phyloP scores from a whole-genome alignment of 2,113 vertebrate genomes.

The Campylorhamphus procurvoides region DNA sequence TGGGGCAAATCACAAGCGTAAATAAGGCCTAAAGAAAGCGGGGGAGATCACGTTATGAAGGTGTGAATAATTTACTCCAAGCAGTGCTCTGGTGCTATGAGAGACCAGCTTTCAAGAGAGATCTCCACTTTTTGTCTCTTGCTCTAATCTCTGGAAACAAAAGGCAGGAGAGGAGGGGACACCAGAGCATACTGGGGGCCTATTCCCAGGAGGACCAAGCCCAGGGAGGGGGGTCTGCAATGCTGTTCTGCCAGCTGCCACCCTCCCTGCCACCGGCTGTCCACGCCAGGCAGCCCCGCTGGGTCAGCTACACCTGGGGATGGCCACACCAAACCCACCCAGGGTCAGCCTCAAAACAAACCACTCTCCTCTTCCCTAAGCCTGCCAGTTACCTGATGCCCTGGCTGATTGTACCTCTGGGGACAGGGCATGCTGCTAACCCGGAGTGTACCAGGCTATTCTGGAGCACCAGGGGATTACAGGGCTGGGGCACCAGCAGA shows the following conservation, averaged over 20 bases:
- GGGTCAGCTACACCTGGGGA: background rate
- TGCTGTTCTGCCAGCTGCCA: background rate
- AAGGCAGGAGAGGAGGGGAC: slow-evolving; percentile 17
- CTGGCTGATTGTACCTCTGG: background rate
- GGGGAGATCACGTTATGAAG: background rate
- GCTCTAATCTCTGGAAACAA: slow-evolving; percentile 19
- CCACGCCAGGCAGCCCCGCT: background rate
- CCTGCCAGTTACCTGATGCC: background rate
- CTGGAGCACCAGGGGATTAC: slow-evolving; percentile 3
- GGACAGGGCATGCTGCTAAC: background rate
- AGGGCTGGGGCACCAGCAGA: background rate
- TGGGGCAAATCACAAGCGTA: background rate
- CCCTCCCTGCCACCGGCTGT: background rate
- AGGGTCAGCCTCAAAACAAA: background rate
- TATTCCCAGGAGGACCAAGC: background rate
- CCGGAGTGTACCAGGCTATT: background rate
- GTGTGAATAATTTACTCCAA: slow-evolving; percentile 45
- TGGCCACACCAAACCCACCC: accelerated
- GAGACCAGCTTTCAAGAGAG: background rate
- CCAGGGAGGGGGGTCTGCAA: background rate
- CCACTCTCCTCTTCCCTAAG: background rate
- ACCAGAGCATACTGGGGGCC: background rate
- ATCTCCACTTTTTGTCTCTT: slow-evolving; percentile 38
- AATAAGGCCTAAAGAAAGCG: background rate
- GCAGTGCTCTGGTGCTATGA: background rate